A percentile compares a stretch with the other conserved stretches of the same genome.
Conservation (phyloP, 2,888 invertebrate genomes). For the Apamea monoglypha region DNA sequence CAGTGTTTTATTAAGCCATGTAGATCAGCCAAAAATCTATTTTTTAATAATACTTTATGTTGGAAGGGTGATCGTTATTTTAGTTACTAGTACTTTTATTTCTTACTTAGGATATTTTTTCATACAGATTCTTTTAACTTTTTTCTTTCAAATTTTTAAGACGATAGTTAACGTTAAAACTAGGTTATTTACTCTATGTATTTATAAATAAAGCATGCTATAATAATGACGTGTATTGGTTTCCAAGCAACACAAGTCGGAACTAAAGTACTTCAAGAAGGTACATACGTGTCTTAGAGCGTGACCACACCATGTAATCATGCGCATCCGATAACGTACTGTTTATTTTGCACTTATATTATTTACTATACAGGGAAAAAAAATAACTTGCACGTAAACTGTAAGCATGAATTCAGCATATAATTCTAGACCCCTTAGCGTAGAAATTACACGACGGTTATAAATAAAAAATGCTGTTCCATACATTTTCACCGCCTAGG, state of each 20-base stretch:
- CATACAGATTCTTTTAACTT: background rate
- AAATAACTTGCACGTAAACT: no score
- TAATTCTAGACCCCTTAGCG: no score
- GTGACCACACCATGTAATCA: slow-evolving; percentile 23
- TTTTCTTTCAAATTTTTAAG: no score
- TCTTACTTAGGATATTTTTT: no score
- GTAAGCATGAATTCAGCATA: no score
- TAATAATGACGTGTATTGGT: slow-evolving; percentile 52
- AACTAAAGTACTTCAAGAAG: slow-evolving; percentile 88
- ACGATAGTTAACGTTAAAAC: background rate
- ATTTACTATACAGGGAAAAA: no score
- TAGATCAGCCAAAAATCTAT: background rate
- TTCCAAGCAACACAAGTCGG: slow-evolving; percentile 88
- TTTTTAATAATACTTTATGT: no score
- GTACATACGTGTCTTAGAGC: slow-evolving; percentile 70
- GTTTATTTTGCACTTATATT: background rate
- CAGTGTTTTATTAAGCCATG: background rate
- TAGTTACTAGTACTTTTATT: no score
- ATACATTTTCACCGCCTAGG: no score
- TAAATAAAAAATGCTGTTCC: no score
- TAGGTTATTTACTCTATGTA: background rate
- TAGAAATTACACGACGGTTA: no score
- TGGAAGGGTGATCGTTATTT: no score
- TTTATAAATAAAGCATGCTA: slow-evolving; percentile 31
- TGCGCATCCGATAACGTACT: background rate